Evolutionary conservation across 2,113 vertebrate species (phyloP).

Genomic region (Speoplatyrhinus poulsoni): DNA sequence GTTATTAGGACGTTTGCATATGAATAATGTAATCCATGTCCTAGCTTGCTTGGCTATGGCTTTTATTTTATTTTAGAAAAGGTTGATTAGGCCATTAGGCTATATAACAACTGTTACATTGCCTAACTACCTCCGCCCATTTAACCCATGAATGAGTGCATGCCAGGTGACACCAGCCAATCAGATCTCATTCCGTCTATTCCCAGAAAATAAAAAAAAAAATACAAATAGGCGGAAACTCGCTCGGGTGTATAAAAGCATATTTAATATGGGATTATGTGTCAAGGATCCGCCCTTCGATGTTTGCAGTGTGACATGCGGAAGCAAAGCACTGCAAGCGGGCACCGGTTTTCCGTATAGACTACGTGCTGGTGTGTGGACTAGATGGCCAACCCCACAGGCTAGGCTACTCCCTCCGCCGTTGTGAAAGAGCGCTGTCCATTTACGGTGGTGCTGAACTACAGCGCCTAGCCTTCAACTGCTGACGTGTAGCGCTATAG

Average conservation of each 20-base stretch:
- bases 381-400: conserved; percentile 18
- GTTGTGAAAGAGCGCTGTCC: conserved; percentile 62
- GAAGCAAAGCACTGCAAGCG: not conserved
- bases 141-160: conserved; percentile 20
- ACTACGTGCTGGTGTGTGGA: conserved; percentile 17
- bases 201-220: conserved; percentile 18
- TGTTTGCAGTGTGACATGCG: not conserved
- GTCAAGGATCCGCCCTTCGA: conserved; percentile 26
- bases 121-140: conserved; percentile 39
- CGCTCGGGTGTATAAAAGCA: conserved; percentile 55
- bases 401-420: conserved; percentile 26
- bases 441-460: conserved; percentile 64
- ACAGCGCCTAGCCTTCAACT: conserved; percentile 43
- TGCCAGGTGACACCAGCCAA: conserved; percentile 68
- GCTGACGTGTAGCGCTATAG: conserved; percentile 51
- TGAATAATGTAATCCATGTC: too few relatives aligned
- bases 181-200: conserved; percentile 66
- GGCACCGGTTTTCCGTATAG: not conserved
- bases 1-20: too few relatives aligned
- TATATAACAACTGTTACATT: not conserved
- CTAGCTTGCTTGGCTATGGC: too few relatives aligned
- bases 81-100: too few relatives aligned
- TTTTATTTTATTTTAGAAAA: too few relatives aligned
- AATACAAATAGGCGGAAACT: conserved; percentile 54
- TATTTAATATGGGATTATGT: conserved; percentile 43